A percentile compares a stretch with the other conserved stretches of the same genome.
These are phyloP conservation scores for Reticulitermes lucifugus DNA, from an alignment of 2,888 invertebrate species.

Conservation along the genomic window DNA sequence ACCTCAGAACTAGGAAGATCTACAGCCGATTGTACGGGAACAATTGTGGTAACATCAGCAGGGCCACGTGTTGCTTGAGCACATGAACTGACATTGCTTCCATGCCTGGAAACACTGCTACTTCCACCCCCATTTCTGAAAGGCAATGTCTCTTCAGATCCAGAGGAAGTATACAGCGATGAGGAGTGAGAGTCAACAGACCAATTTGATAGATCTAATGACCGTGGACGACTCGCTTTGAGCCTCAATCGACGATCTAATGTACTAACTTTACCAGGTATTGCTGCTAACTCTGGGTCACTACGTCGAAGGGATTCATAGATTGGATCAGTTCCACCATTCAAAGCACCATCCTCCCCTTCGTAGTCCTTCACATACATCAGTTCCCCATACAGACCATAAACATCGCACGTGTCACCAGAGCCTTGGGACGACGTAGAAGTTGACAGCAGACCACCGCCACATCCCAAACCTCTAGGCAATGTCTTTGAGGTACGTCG, in stretches of 20 bases:
- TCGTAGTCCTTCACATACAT: conserved; percentile 91
- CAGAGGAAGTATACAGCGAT: conserved; percentile 84
- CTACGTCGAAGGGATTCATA: conserved; percentile 83
- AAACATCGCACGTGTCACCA: conserved; percentile 82
- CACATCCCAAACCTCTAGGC: conserved; percentile 79
- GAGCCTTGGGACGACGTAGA: conserved; percentile 65
- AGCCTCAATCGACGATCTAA: conserved; percentile 83
- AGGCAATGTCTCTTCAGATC: conserved; percentile 79
- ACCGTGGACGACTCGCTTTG: conserved; percentile 85
- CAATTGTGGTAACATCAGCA: conserved; percentile 10
- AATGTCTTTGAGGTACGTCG: conserved; percentile 80
- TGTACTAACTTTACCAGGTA: conserved; percentile 85
- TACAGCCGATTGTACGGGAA: conserved; percentile 13
- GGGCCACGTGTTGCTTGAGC: neutral
- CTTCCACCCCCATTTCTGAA: conserved; percentile 62
- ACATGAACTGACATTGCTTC: conserved; percentile 40
- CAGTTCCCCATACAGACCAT: conserved; percentile 88
- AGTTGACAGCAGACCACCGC: conserved; percentile 68
- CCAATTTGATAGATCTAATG: conserved; percentile 87
- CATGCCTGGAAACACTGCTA: conserved; percentile 38
- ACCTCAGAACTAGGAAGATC: neutral
- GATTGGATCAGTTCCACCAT: conserved; percentile 72
- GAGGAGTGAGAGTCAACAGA: conserved; percentile 88
- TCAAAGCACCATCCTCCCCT: conserved; percentile 75
- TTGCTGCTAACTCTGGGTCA: conserved; percentile 86